These are phyloP conservation scores for Platyscapa corneri DNA, from an alignment of 1,140 invertebrate species.

Conservation along the genomic window DNA sequence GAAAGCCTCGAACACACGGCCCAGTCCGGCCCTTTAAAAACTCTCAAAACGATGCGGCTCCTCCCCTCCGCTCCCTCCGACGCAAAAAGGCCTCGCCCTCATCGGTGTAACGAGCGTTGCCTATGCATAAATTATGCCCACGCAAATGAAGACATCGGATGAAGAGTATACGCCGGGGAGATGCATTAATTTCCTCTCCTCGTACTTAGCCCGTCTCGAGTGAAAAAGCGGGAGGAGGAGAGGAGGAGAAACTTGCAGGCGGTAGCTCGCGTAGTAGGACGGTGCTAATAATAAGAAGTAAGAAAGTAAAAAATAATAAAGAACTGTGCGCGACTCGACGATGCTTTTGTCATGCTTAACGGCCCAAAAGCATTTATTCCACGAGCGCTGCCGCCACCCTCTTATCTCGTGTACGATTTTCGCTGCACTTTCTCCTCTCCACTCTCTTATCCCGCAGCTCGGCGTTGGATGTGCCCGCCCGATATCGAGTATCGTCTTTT, in stretches of 20 bases:
- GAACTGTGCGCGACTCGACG: background rate
- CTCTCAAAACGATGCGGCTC: background rate
- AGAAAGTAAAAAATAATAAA: too few relatives aligned
- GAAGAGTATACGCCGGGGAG: background rate
- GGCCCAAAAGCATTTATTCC: slow-evolving; percentile 21
- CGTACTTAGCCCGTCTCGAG: background rate
- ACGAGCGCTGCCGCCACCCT: background rate
- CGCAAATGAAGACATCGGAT: background rate
- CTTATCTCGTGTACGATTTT: slow-evolving; percentile 43
- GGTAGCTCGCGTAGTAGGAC: background rate
- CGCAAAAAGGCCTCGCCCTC: background rate
- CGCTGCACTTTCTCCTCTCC: slow-evolving; percentile 11
- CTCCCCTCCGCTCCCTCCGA: background rate
- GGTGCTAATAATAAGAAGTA: slow-evolving; percentile 37
- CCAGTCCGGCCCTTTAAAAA: background rate
- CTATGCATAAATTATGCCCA: background rate
- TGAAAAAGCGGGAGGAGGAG: background rate
- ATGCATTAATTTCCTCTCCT: background rate
- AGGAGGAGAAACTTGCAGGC: background rate
- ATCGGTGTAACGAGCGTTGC: background rate
- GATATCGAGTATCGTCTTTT: slow-evolving; percentile 41
- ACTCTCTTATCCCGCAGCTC: background rate
- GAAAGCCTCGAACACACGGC: too few relatives aligned
- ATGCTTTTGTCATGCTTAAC: slow-evolving; percentile 32
- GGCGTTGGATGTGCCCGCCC: slow-evolving; percentile 27